Evolutionary conservation across 2,113 vertebrate genomes (phyloP).

Genomic region (Microcebus ravelobensis): DNA sequence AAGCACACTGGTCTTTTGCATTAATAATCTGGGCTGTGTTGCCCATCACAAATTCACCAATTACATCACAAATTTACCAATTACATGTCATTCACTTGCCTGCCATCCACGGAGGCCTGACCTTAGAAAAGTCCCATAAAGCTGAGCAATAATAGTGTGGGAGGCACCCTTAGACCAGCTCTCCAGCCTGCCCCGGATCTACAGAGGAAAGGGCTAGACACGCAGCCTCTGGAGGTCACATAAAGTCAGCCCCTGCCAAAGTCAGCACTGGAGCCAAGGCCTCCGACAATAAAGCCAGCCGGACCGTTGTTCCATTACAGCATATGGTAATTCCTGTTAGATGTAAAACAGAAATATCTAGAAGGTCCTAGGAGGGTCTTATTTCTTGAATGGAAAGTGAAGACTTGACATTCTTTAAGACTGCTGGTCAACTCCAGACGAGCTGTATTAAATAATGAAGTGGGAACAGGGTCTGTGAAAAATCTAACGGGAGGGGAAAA

Average conservation of each 20-base stretch:
- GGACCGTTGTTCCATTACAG: not conserved
- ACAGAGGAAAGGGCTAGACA: not conserved
- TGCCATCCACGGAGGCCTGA: not conserved
- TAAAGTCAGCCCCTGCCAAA: not conserved
- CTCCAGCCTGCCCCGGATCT: not conserved
- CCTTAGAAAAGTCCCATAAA: not conserved
- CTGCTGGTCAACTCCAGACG: conserved; percentile 1
- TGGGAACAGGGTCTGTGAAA: conserved; percentile 16
- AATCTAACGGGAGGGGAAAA: not conserved
- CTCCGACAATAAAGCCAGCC: not conserved
- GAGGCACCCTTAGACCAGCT: accelerated
- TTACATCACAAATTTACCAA: not conserved
- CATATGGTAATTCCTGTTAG: not conserved
- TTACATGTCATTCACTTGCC: not conserved
- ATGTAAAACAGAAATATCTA: not conserved
- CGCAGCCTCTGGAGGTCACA: not conserved
- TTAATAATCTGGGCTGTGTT: not conserved
- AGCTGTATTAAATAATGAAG: not conserved
- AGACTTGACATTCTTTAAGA: not conserved
- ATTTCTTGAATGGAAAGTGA: conserved; percentile 48
- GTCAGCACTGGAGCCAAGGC: not conserved
- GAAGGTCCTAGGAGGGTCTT: conserved; percentile 45
- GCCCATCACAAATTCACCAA: not conserved
- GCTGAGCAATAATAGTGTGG: accelerated
- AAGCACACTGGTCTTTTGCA: not conserved